Percentiles rank a stretch among this genome's conserved stretches.
Conservation (phyloP, 2,797 vertebrate species). For the Eospalax fontanierii region DNA sequence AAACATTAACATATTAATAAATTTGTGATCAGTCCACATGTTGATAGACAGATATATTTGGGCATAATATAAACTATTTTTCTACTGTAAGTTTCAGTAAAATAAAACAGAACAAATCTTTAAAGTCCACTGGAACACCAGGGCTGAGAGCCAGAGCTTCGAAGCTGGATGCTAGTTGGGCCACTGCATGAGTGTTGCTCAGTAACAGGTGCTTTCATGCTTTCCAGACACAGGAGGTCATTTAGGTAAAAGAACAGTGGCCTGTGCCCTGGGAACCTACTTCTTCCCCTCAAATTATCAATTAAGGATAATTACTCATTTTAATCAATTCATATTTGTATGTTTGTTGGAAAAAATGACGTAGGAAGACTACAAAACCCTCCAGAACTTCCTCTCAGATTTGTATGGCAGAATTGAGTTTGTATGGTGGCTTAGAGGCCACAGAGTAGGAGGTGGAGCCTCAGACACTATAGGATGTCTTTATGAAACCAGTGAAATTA, state of each 20-base stretch:
- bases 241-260: neutral
- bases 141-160: neutral
- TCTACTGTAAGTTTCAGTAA: neutral
- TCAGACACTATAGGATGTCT: neutral
- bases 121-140: neutral
- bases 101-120: neutral
- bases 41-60: neutral
- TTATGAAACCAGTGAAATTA: neutral
- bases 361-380: neutral
- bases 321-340: neutral
- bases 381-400: neutral
- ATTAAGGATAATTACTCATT: neutral
- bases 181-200: neutral
- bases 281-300: neutral
- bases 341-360: neutral
- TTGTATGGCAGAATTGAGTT: no score
- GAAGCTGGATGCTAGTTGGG: neutral
- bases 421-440: fast-evolving
- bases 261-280: neutral
- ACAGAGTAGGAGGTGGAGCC: fast-evolving
- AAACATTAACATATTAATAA: neutral
- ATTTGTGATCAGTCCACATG: neutral
- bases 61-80: neutral
- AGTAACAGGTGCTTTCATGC: neutral
- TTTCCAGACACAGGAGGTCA: neutral